Percentiles rank a stretch among this genome's conserved stretches.
phyloP scores from a whole-genome alignment of 2,113 vertebrate genomes.

The Varanus salvator region DNA sequence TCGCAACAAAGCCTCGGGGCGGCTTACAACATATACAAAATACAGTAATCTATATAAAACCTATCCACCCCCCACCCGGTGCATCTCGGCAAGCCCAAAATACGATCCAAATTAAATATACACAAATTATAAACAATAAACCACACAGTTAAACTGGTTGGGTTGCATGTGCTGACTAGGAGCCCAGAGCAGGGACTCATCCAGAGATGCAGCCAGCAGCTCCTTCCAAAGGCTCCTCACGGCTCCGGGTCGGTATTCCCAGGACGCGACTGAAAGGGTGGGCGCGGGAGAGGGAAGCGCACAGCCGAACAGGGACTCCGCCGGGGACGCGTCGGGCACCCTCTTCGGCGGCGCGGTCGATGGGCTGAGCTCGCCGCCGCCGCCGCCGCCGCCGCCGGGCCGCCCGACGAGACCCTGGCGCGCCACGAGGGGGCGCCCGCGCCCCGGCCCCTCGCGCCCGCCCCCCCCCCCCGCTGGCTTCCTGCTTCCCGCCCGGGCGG shows the following conservation, averaged over 20 bases:
- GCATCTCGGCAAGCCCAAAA: too few relatives aligned
- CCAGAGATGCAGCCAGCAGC: background rate
- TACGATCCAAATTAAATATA: too few relatives aligned
- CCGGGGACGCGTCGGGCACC: background rate
- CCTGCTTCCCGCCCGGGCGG: background rate
- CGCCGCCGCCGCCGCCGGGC: background rate
- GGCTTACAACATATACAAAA: too few relatives aligned
- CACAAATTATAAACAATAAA: too few relatives aligned
- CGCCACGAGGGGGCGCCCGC: background rate
- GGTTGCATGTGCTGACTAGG: background rate
- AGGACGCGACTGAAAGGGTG: background rate
- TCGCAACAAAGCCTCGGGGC: too few relatives aligned
- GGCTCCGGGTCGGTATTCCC: too few relatives aligned
- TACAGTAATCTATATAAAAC: too few relatives aligned
- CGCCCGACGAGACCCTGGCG: background rate
- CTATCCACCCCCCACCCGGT: too few relatives aligned
- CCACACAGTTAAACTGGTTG: too few relatives aligned
- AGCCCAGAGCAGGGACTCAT: background rate
- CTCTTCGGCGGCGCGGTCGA: background rate
- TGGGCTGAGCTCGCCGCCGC: too few relatives aligned
- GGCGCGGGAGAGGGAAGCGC: background rate
- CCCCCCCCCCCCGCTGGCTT: background rate
- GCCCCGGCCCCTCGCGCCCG: background rate
- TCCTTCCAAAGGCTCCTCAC: background rate
- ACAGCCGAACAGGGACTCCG: background rate